Evolutionary conservation across 2,888 invertebrate genomes (phyloP).

Genomic region (Noctua comes): DNA sequence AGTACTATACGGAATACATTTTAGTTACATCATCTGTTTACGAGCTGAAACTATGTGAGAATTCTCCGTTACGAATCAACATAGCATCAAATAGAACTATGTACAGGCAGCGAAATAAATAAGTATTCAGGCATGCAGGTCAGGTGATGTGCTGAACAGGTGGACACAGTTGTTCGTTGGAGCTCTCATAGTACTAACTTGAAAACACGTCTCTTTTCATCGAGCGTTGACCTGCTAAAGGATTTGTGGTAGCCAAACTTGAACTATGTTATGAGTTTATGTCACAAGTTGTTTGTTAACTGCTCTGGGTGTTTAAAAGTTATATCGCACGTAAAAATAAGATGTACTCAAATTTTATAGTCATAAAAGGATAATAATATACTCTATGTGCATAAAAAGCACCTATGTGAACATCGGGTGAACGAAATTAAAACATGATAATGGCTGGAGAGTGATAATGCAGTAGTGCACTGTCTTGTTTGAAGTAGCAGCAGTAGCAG

Average conservation of each 20-base stretch:
- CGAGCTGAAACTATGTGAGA: slow-evolving; percentile 37
- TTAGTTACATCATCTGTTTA: slow-evolving; percentile 45
- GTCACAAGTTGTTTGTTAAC: no score
- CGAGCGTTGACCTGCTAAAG: background rate
- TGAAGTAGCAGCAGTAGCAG: no score
- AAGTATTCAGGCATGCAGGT: background rate
- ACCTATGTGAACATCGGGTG: background rate
- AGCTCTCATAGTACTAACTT: background rate
- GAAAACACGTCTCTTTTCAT: background rate
- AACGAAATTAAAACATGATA: background rate
- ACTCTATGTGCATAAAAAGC: background rate
- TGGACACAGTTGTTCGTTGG: background rate
- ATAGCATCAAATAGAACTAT: slow-evolving; percentile 15
- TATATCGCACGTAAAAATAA: background rate
- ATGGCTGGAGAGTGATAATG: background rate
- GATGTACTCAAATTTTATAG: background rate
- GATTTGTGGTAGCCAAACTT: background rate
- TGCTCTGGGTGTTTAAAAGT: no score
- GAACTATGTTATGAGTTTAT: background rate
- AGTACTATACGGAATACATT: slow-evolving; percentile 29
- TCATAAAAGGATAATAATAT: background rate
- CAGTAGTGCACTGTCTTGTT: no score
- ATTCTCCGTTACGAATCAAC: slow-evolving; percentile 49
- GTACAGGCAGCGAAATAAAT: slow-evolving; percentile 20
- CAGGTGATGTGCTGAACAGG: no score